A percentile compares a stretch with the other conserved stretches of the same genome.
These are phyloP conservation scores for Syritta pipiens DNA, from an alignment of 2,888 invertebrate genomes.

Conservation along the genomic window DNA sequence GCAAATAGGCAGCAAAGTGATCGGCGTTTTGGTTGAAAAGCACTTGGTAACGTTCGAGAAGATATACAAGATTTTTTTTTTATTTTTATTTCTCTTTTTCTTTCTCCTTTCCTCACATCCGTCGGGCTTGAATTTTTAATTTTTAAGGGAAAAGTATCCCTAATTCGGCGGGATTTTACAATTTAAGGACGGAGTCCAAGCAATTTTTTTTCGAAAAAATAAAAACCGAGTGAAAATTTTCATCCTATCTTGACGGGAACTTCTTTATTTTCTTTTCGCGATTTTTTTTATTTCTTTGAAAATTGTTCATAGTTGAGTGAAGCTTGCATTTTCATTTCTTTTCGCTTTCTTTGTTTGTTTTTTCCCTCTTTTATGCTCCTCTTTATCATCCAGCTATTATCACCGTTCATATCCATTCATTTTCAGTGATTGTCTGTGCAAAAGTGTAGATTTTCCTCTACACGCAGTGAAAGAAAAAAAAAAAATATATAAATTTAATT, in stretches of 20 bases:
- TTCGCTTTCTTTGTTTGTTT: constrained; percentile 39
- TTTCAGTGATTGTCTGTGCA: constrained; percentile 62
- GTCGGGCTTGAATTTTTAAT: constrained; percentile 19
- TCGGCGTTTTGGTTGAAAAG: constrained; percentile 71
- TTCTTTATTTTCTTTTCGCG: constrained; percentile 28
- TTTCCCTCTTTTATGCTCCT: constrained; percentile 13
- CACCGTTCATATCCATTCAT: constrained; percentile 35
- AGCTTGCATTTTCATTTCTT: constrained; percentile 62
- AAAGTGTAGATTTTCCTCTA: constrained; percentile 55
- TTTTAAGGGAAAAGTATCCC: not conserved
- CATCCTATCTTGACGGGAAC: not conserved
- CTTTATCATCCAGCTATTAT: constrained; percentile 56
- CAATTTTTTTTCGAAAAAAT: no score
- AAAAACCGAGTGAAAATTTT: constrained; percentile 49
- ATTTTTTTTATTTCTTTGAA: constrained; percentile 39
- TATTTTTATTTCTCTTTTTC: constrained; percentile 18
- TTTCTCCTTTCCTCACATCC: constrained; percentile 10
- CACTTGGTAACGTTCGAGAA: constrained; percentile 59
- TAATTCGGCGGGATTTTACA: not conserved
- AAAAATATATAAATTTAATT: constrained; percentile 8
- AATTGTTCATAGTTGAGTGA: constrained; percentile 69
- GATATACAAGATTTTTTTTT: not conserved
- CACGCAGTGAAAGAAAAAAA: constrained; percentile 44
- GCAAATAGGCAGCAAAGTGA: constrained; percentile 78
- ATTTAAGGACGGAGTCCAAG: no score